A percentile compares a stretch with the other conserved stretches of the same genome.
Conservation (phyloP, 64 coral and sea anemone genomes). For the Pocillopora damicornis region DNA sequence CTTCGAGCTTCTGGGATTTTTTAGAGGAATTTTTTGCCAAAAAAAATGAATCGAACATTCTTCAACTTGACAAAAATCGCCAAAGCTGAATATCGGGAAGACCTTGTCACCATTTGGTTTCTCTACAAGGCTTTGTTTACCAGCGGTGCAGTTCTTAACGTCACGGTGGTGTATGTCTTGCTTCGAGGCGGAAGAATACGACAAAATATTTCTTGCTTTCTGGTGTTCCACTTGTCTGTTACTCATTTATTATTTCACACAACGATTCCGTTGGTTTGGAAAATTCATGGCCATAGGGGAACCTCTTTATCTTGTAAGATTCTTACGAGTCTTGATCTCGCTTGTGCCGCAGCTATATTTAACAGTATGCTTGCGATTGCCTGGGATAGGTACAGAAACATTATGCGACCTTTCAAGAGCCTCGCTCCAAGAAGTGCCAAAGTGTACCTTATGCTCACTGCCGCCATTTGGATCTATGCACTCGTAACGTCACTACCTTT, state of each 20-base stretch:
- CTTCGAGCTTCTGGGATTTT: no score
- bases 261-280: neutral
- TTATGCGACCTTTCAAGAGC: constrained; percentile 18
- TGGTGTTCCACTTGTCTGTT: constrained; percentile 18
- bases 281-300: neutral
- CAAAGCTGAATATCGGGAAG: no score
- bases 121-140: neutral
- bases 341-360: neutral
- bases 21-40: no score
- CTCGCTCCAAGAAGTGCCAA: neutral
- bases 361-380: neutral
- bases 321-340: neutral
- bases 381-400: constrained; percentile 15
- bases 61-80: no score
- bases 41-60: no score
- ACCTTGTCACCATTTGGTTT: neutral
- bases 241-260: neutral
- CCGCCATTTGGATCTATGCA: constrained; percentile 6
- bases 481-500: neutral
- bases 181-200: constrained; percentile 7
- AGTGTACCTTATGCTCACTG: neutral
- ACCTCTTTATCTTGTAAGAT: neutral
- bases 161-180: constrained; percentile 4
- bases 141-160: neutral
- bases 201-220: constrained; percentile 8